Base-by-base conservation (phyloP, 2,113 vertebrate genomes). In the Anoura caudifer region DNA sequence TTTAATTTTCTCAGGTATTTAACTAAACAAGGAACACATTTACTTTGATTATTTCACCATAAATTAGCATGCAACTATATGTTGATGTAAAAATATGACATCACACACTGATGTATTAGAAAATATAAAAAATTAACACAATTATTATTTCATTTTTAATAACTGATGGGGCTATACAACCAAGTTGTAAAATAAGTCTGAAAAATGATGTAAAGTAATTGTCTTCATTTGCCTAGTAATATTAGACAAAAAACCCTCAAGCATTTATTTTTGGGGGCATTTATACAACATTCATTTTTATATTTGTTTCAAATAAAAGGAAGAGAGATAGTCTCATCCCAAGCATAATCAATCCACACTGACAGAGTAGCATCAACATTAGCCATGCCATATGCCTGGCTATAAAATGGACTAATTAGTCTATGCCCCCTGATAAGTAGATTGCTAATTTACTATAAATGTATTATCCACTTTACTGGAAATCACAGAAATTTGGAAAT, bases 251-350 rank as follows among this genome's bases (percentile, higher is more conserved):
- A 52, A 19, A 33, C 14, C n/a, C 28, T 43, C 22, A 87, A 87
- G 45, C 1, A 16, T 87, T 50, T 77, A 61, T 87, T 92, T 92
- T 90, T 12, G 19, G 73, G 15, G 19, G 14, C 3, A 43, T 61
- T 79, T 61, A 38, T 33, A 72, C 17, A 36, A 63, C 72, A 38
- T 1, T 43, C 2, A 89, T 52, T 85, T 93, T 79, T 86, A 33
- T 41, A 81, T 96, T 45, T 89, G 31, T 90, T 90, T 93, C 75
- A 77, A 73, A 87, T 90, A 26, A 36, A 72, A 76, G 24, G 28
- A 72, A 80, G 45, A 83, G 31, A 70, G 45, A 47, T 16, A 72
- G 26, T 38, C 15, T 3, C 19, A 63, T n/a, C 24, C 36, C 83
- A 43, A 79, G 91, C 56, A 54, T 59, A 80, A 59, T 77, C 67